Conservation (phyloP, 2,113 vertebrate genomes). For the Triplophysa tibetana region DNA sequence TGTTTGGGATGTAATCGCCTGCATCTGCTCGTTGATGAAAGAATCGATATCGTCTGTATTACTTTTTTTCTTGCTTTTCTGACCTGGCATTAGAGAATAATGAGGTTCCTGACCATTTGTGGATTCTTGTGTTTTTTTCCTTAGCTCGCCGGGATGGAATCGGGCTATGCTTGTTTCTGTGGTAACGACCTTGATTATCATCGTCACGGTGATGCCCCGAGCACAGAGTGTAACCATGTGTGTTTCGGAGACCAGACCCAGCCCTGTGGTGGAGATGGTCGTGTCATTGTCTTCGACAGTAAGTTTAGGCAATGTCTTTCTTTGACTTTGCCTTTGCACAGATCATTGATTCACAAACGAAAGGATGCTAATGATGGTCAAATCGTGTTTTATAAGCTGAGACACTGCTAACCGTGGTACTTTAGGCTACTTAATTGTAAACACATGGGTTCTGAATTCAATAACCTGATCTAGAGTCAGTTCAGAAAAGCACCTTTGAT, state of each 20-base stretch:
- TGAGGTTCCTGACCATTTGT: conserved; percentile 1
- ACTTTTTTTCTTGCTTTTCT: not conserved
- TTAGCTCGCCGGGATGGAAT: conserved; percentile 95
- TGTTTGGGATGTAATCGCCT: conserved; percentile 2
- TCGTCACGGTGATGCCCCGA: conserved; percentile 82
- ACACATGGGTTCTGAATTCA: too few relatives aligned
- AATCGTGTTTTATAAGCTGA: not conserved
- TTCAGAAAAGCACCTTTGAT: not conserved
- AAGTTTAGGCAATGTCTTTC: conserved; percentile 63
- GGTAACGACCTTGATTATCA: conserved; percentile 89
- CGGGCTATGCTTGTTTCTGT: conserved; percentile 96
- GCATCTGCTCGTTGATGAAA: not conserved
- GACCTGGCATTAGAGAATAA: not conserved
- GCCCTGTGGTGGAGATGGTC: conserved; percentile 94
- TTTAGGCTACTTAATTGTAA: too few relatives aligned
- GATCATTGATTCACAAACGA: not conserved
- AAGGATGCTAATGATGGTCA: not conserved
- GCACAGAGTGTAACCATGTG: conserved; percentile 93
- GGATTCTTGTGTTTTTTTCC: conserved; percentile 43
- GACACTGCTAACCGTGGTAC: not conserved
- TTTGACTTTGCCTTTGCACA: conserved; percentile 8
- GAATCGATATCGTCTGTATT: not conserved
- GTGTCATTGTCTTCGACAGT: conserved; percentile 96
- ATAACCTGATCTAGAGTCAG: too few relatives aligned
- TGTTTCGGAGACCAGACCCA: conserved; percentile 96